Evolutionary conservation across 2,113 vertebrate species (phyloP), one percentile per base, ranked within the genome.

Genomic region (Pipa parva): DNA sequence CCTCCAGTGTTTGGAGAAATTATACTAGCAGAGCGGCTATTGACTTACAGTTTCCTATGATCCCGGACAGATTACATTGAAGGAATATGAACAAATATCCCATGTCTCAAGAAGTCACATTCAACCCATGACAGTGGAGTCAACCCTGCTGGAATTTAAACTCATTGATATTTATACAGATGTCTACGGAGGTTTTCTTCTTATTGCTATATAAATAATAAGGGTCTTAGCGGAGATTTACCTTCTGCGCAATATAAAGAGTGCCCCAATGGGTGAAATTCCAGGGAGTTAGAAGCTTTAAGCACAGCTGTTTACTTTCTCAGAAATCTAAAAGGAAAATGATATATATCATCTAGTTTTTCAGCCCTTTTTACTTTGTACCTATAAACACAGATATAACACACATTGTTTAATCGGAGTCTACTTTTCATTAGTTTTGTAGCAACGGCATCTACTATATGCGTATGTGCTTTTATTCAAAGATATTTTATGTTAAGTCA

Each of bases 131-230:
- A 66, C 51, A 31, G 63, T 13, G 26, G 36, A 42, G 51, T 21
- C 48, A 56, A 42, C 55, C 24, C 63, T 45, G 51, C 24, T 56
- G 51, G 54, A 67, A 49, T 58, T 31, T 49, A 22, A 54, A 67
- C 39, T 28, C 28, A 27, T 27, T 29, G 17, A n/a, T 67, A 67
- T 67, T 67, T 67, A 49, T 49, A 59, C 63, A 67, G 63, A 67
- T 67, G 63, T 48, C 22, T 13, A 9, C 49, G 28, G 21, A 58
- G 49, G 26, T 58, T 49, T 48, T 33, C 54, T 59, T 58, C 26
- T 56, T 21, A 9, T 56, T 58, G 28, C 26, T 31, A 18, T n/a
- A 67, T 67, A 64, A 64, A 64, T 55, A 58, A 56, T 42, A 42
- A 42, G 15, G n/a, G 6, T 42, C 39, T 42, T 36, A 36, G 33